phyloP scores from a whole-genome alignment of 2,797 vertebrate species.

The Yasuhikotakia modesta region DNA sequence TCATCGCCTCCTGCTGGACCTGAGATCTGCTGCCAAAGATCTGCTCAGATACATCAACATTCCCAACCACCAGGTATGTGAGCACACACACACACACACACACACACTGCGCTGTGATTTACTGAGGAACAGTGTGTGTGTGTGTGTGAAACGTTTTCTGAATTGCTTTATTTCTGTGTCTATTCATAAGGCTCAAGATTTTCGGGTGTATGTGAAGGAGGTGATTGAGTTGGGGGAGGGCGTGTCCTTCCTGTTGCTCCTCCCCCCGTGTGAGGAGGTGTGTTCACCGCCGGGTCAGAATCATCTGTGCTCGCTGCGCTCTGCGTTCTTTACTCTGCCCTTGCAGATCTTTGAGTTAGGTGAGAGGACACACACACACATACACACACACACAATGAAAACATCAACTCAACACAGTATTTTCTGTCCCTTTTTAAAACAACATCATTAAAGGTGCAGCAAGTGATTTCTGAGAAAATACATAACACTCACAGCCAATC shows the following conservation, averaged over 20 bases:
- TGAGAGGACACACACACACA: constrained; percentile 66
- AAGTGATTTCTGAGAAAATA: too few relatives aligned
- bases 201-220: constrained; percentile 89
- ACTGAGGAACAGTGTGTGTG: neutral
- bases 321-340: constrained; percentile 85
- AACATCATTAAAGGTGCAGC: too few relatives aligned
- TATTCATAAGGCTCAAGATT: constrained; percentile 87
- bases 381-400: too few relatives aligned
- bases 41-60: constrained; percentile 85
- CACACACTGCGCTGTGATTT: too few relatives aligned
- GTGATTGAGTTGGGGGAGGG: constrained; percentile 88
- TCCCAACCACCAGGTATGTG: constrained; percentile 81
- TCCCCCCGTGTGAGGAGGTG: constrained; percentile 89
- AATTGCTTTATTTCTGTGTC: too few relatives aligned
- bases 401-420: too few relatives aligned
- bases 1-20: constrained; percentile 82
- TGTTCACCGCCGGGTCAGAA: constrained; percentile 90
- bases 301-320: constrained; percentile 83
- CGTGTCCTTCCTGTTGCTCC: constrained; percentile 87
- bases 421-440: too few relatives aligned
- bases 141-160: too few relatives aligned
- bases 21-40: constrained; percentile 82
- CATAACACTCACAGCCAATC: too few relatives aligned
- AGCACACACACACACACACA: neutral
- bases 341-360: constrained; percentile 92